Base-by-base conservation (phyloP, 1,140 invertebrate genomes). In the Ephestia elutella region DNA sequence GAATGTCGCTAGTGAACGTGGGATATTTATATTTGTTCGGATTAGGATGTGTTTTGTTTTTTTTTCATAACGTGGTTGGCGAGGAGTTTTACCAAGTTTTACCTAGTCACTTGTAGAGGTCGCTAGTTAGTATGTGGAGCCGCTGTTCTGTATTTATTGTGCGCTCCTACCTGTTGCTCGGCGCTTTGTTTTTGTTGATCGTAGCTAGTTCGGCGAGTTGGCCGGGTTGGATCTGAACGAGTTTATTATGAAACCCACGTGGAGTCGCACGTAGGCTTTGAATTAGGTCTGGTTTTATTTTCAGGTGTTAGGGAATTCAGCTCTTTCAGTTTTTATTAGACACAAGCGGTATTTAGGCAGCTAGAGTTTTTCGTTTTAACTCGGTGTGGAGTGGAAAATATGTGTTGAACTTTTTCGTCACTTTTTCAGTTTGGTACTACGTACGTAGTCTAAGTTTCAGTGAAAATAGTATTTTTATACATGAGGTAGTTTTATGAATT, bases 181-280 rank as follows among this genome's bases (percentile, higher is more conserved):
- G 30, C 21, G 50, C 54, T 78, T 84, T 84, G 81, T 84, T 84
- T 84, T 84, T 82, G 77, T 80, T 82, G 77, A 77, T 78, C 71
- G 72, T 68, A 49, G 64, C 70, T 74, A 76, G 77, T 74, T 78
- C 63, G 74, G 73, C 38, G 38, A 61, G 59, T 60, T 60, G 63
- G 63, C 49, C 56, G 49, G 56, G 61, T 60, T 50, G 57, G 55
- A 59, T 70, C 61, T 59, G 61, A 66, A 70, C 66, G 62, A 71
- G 64, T 71, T 73, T 73, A 69, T 68, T 73, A 70, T 60, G 57
- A 62, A 50, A 54, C n/a, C 54, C 63, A 60, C 59, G 59, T 50
- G 59, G 62, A 44, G 48, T 58, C 59, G 20, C 50, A 32, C 54
- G 49, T 55, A 15, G 51, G n/a, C 28, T 60, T 59, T 56, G 49